These are phyloP conservation scores for Julus scanicus DNA, from an alignment of 2,888 invertebrate genomes.

Conservation along the genomic window DNA sequence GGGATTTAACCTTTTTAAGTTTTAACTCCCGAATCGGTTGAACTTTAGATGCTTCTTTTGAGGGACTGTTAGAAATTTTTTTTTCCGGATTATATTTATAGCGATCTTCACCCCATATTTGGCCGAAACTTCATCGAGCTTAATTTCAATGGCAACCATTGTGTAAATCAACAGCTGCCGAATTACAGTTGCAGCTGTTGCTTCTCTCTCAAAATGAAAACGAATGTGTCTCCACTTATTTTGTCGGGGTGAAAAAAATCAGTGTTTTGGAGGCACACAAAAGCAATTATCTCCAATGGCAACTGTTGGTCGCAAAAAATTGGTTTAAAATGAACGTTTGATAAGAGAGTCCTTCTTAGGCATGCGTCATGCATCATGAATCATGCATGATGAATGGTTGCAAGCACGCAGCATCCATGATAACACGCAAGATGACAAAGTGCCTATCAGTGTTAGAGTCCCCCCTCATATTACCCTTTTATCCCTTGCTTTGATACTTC, in stretches of 20 bases:
- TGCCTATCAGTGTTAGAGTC: neutral
- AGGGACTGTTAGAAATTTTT: neutral
- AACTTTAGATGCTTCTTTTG: conserved; percentile 10
- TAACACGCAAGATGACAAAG: neutral
- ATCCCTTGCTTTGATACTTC: neutral
- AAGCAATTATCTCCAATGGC: conserved; percentile 24
- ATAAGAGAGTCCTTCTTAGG: neutral
- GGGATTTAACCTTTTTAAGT: conserved; percentile 41
- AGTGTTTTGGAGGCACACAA: neutral
- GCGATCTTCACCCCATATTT: neutral
- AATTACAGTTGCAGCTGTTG: conserved; percentile 31
- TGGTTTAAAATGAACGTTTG: neutral
- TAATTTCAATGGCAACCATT: conserved; percentile 37
- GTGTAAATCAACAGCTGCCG: conserved; percentile 45
- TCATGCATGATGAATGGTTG: neutral
- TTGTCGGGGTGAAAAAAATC: neutral
- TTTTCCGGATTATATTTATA: neutral
- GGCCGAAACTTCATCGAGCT: neutral
- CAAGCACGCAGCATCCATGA: neutral
- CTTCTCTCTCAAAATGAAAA: neutral
- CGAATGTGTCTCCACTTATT: conserved; percentile 12
- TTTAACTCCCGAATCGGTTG: conserved; percentile 7
- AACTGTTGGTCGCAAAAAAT: conserved; percentile 29
- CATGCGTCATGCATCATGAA: neutral
- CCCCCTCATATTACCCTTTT: neutral